Percentiles rank a stretch among this genome's conserved stretches.
These are phyloP conservation scores for Natrix natrix DNA, from an alignment of 2,797 vertebrate species.

Conservation along the genomic window DNA sequence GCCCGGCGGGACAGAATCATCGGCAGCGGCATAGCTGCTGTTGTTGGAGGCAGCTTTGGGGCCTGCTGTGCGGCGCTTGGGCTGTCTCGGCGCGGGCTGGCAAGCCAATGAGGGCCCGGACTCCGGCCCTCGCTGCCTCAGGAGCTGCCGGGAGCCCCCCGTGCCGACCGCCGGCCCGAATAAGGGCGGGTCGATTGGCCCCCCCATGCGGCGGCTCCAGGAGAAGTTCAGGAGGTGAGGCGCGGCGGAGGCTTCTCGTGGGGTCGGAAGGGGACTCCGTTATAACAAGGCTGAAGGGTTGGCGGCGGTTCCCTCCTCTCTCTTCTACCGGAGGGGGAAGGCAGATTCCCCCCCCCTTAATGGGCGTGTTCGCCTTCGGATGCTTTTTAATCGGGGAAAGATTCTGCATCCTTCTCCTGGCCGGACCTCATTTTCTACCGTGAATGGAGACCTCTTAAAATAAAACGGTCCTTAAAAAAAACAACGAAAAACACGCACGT, in stretches of 20 bases:
- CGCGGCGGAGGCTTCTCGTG: too few species aligned
- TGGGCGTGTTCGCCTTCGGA: neutral
- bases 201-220: slow-evolving; percentile 62
- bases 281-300: neutral
- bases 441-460: neutral
- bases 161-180: slow-evolving; percentile 39
- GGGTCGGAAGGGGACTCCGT: too few species aligned
- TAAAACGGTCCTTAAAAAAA: neutral
- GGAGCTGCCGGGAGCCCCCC: slow-evolving; percentile 52
- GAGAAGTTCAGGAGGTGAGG: slow-evolving; percentile 61
- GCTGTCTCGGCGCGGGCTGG: slow-evolving; percentile 12
- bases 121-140: slow-evolving; percentile 50
- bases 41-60: neutral
- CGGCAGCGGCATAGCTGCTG: neutral
- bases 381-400: neutral
- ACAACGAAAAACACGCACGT: neutral
- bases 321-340: neutral
- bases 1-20: neutral
- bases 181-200: slow-evolving; percentile 9
- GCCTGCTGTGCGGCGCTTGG: neutral
- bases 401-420: neutral
- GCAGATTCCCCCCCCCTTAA: neutral
- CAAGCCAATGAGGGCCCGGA: slow-evolving; percentile 58
- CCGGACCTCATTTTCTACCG: neutral
- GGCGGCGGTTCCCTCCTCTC: neutral